These are phyloP conservation scores for Microctonus brassicae DNA, from an alignment of 2,888 invertebrate species.

Conservation along the genomic window DNA sequence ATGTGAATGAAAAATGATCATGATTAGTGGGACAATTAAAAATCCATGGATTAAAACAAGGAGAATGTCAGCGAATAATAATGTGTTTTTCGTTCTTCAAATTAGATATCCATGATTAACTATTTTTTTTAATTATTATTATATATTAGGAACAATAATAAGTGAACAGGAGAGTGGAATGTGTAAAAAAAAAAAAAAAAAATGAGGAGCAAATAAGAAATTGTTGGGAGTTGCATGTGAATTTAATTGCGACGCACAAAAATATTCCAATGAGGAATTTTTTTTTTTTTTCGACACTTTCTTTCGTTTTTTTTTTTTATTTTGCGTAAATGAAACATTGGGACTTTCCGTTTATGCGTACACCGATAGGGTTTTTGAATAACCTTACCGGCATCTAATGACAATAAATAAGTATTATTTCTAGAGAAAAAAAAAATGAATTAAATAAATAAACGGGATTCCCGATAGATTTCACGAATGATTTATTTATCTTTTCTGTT, in stretches of 20 bases:
- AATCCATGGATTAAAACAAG: neutral
- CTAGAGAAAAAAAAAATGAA: slow-evolving; percentile 41
- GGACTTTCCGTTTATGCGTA: slow-evolving; percentile 17
- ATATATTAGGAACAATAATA: neutral
- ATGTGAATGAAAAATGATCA: neutral
- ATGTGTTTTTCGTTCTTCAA: neutral
- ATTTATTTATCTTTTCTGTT: slow-evolving; percentile 36
- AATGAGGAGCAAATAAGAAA: neutral
- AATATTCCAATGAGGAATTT: neutral
- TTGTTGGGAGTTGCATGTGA: neutral
- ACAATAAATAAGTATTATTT: slow-evolving; percentile 61
- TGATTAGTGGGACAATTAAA: neutral
- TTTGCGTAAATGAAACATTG: neutral
- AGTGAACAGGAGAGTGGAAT: neutral
- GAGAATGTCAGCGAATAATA: neutral
- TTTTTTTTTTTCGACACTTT: slow-evolving; percentile 7
- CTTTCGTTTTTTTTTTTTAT: neutral
- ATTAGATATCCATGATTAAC: neutral
- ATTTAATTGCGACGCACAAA: neutral
- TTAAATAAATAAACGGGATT: slow-evolving; percentile 39
- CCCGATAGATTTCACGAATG: slow-evolving; percentile 36
- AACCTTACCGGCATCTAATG: slow-evolving; percentile 51
- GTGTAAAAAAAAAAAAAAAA: neutral
- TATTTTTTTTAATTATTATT: neutral
- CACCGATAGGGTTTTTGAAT: slow-evolving; percentile 9